Percentiles rank a stretch among this genome's conserved stretches.
These are phyloP conservation scores for Timema cristinae DNA, from an alignment of 2,888 invertebrate genomes.

Conservation along the genomic window DNA sequence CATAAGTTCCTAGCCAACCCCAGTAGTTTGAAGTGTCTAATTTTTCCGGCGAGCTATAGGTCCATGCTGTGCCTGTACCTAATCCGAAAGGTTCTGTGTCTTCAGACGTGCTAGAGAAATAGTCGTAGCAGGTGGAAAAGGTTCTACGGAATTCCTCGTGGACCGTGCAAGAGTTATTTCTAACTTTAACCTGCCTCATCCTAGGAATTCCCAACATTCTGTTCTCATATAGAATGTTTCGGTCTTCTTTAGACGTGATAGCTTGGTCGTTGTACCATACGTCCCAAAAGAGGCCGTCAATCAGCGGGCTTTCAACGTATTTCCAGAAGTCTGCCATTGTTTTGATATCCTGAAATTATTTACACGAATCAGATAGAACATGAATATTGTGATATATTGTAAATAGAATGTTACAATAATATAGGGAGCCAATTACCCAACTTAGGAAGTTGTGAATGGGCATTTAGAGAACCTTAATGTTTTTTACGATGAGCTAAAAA, in stretches of 20 bases:
- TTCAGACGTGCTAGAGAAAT: slow-evolving; percentile 51
- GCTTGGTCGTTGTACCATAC: slow-evolving; percentile 48
- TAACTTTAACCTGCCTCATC: slow-evolving; percentile 55
- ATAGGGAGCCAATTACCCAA: no score
- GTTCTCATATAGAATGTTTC: slow-evolving; percentile 54
- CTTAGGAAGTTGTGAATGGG: no score
- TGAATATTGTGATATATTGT: no score
- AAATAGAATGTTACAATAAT: no score
- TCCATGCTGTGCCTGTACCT: slow-evolving; percentile 46
- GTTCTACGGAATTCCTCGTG: slow-evolving; percentile 58
- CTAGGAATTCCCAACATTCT: slow-evolving; percentile 57
- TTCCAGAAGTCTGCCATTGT: not conserved
- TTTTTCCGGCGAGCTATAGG: slow-evolving; percentile 42
- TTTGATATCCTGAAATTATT: no score
- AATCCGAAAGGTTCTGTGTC: slow-evolving; percentile 51
- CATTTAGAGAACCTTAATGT: no score
- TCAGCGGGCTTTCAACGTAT: slow-evolving; percentile 45
- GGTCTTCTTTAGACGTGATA: slow-evolving; percentile 40
- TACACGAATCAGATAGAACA: no score
- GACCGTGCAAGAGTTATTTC: slow-evolving; percentile 58
- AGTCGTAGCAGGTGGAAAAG: slow-evolving; percentile 59
- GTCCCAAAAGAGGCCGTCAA: slow-evolving; percentile 57
- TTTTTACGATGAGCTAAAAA: no score
- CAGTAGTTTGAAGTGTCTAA: slow-evolving; percentile 45
- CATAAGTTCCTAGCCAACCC: slow-evolving; percentile 52